A percentile compares a stretch with the other conserved stretches of the same genome.
Conservation (phyloP, 2,797 vertebrate genomes). For the Pangasius larnaudii region DNA sequence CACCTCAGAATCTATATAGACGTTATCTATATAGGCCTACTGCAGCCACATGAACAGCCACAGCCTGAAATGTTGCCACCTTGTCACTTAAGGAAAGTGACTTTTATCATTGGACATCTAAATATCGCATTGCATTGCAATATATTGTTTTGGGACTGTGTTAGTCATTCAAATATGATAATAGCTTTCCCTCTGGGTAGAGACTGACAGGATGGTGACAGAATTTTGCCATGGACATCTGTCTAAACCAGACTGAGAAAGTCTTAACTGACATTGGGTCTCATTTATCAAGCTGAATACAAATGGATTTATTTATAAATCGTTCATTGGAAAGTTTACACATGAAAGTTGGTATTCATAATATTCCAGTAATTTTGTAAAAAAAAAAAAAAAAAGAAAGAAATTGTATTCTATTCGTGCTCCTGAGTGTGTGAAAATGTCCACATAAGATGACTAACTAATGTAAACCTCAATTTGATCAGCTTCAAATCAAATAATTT, state of each 20-base stretch:
- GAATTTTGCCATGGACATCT: not conserved
- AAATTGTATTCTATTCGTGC: not conserved
- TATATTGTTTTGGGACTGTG: not conserved
- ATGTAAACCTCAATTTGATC: not conserved
- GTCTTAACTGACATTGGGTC: not conserved
- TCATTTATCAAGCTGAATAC: slow-evolving; percentile 13
- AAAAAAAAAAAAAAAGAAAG: too few species aligned
- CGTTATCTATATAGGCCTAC: not conserved
- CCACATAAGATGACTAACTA: not conserved
- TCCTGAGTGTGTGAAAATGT: not conserved
- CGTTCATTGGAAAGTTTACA: not conserved
- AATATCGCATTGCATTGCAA: not conserved
- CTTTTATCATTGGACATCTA: slow-evolving; percentile 13
- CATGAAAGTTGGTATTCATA: not conserved
- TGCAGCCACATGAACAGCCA: not conserved
- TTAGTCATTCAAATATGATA: not conserved
- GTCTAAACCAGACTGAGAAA: slow-evolving; percentile 22
- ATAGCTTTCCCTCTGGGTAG: not conserved
- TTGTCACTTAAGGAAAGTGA: not conserved
- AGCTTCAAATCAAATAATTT: not conserved
- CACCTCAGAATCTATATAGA: too few species aligned
- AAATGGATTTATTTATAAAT: not conserved
- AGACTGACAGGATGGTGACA: slow-evolving; percentile 15
- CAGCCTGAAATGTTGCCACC: too few species aligned
- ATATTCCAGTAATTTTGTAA: not conserved